Percentiles rank a stretch among this genome's conserved stretches.
Evolutionary conservation across 2,113 vertebrate species (phyloP).

Genomic region (Oryzias melastigma): DNA sequence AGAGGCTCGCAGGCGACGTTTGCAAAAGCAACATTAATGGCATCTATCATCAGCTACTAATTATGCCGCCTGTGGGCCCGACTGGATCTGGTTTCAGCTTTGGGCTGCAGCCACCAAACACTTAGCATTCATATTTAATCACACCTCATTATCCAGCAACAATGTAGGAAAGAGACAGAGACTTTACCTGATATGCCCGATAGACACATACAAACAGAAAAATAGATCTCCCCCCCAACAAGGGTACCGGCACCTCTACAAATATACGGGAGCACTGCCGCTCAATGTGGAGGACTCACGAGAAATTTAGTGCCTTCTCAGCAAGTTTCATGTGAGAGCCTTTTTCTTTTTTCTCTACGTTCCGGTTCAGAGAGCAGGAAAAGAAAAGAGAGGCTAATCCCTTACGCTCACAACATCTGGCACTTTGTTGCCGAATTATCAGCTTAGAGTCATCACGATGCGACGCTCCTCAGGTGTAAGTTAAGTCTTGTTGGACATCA

Average conservation of each 20-base stretch:
- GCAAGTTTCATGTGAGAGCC: conserved; percentile 64
- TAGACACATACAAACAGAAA: conserved; percentile 54
- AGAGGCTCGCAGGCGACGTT: conserved; percentile 31
- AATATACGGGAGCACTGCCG: conserved; percentile 24
- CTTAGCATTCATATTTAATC: conserved; percentile 84
- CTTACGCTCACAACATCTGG: conserved; percentile 61
- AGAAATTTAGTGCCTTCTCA: conserved; percentile 59
- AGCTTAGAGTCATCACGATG: conserved; percentile 63
- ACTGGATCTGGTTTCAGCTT: conserved; percentile 75
- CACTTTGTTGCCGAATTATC: conserved; percentile 61
- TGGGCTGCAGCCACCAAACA: conserved; percentile 79
- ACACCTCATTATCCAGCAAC: conserved; percentile 77
- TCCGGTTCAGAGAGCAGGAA: conserved; percentile 71
- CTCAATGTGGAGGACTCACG: conserved; percentile 46
- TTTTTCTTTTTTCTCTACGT: conserved; percentile 37
- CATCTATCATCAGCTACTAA: conserved; percentile 80
- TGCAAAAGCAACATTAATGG: conserved; percentile 66
- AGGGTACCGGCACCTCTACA: conserved; percentile 35
- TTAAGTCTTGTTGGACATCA: conserved; percentile 65
- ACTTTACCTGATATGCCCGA: conserved; percentile 70
- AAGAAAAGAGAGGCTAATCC: conserved; percentile 64
- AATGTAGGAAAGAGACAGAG: conserved; percentile 76
- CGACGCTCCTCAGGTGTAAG: conserved; percentile 63
- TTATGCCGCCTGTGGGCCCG: conserved; percentile 70
- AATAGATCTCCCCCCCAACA: conserved; percentile 31